Evolutionary conservation across 2,797 vertebrate genomes (phyloP).

Genomic region (Eremophila alpestris): DNA sequence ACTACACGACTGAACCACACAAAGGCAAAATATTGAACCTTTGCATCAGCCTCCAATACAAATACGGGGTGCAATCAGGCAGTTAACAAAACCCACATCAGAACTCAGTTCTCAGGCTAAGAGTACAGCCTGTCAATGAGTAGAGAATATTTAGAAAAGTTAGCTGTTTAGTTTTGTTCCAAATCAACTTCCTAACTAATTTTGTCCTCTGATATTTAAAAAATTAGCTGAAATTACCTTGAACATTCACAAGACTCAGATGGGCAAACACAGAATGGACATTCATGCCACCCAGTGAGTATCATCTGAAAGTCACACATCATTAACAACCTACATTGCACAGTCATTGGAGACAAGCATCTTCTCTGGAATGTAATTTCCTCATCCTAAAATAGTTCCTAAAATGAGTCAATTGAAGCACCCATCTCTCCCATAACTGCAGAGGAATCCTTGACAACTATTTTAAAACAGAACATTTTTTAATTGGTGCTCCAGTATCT

Average conservation of each 20-base stretch:
- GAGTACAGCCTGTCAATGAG: background rate
- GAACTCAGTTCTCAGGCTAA: background rate
- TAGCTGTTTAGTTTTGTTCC: background rate
- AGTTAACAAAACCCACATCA: background rate
- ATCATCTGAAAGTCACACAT: background rate
- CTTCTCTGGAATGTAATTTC: background rate
- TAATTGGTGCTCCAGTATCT: background rate
- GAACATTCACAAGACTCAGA: background rate
- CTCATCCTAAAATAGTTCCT: background rate
- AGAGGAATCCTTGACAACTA: background rate
- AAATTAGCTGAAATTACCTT: background rate
- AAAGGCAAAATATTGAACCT: background rate
- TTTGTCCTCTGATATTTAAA: background rate
- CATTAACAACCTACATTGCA: background rate
- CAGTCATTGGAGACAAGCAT: background rate
- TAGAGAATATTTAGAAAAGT: background rate
- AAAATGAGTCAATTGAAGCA: background rate
- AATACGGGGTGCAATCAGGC: background rate
- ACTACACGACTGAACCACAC: background rate
- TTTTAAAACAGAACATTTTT: background rate
- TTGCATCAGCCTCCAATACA: background rate
- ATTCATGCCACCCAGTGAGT: background rate
- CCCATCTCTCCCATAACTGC: background rate
- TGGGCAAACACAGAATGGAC: background rate
- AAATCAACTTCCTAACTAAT: background rate